phyloP scores from a whole-genome alignment of 2,888 invertebrate genomes.

The Drosophila neutralis region DNA sequence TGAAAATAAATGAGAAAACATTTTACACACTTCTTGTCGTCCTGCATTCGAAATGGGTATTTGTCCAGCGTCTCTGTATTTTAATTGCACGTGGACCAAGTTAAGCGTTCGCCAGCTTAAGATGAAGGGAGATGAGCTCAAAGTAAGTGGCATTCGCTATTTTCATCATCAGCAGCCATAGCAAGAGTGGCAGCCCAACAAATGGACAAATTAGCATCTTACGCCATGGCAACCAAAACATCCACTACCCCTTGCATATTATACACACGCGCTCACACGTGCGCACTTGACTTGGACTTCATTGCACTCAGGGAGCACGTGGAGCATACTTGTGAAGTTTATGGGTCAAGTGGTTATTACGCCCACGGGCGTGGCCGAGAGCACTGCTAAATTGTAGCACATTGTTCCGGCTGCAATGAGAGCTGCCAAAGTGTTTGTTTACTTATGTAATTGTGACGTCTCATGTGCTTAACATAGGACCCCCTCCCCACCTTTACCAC shows the following conservation, averaged over 20 bases:
- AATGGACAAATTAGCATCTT: slow-evolving; percentile 77
- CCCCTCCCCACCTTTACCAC: background rate
- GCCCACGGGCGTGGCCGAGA: slow-evolving; percentile 71
- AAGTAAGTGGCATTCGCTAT: slow-evolving; percentile 61
- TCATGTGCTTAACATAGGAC: slow-evolving; percentile 40
- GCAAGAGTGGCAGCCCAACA: slow-evolving; percentile 52
- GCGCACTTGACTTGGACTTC: slow-evolving; percentile 78
- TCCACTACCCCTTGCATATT: background rate
- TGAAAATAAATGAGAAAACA: slow-evolving; percentile 80
- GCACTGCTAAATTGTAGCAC: slow-evolving; percentile 72
- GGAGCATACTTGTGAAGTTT: slow-evolving; percentile 73
- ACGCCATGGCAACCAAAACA: slow-evolving; percentile 19
- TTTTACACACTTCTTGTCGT: slow-evolving; percentile 55
- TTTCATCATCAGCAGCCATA: slow-evolving; percentile 26
- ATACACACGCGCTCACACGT: slow-evolving; percentile 56
- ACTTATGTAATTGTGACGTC: slow-evolving; percentile 78
- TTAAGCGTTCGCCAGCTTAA: slow-evolving; percentile 45
- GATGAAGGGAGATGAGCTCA: slow-evolving; percentile 41
- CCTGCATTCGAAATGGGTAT: slow-evolving; percentile 20
- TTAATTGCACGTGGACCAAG: slow-evolving; percentile 48
- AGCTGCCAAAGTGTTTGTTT: slow-evolving; percentile 70
- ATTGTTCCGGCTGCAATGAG: slow-evolving; percentile 58
- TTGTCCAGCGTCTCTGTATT: slow-evolving; percentile 48
- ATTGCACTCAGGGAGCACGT: slow-evolving; percentile 70
- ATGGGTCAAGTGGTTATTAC: slow-evolving; percentile 80